Base-by-base conservation (phyloP, 2,888 invertebrate species). In the Belgica antarctica region DNA sequence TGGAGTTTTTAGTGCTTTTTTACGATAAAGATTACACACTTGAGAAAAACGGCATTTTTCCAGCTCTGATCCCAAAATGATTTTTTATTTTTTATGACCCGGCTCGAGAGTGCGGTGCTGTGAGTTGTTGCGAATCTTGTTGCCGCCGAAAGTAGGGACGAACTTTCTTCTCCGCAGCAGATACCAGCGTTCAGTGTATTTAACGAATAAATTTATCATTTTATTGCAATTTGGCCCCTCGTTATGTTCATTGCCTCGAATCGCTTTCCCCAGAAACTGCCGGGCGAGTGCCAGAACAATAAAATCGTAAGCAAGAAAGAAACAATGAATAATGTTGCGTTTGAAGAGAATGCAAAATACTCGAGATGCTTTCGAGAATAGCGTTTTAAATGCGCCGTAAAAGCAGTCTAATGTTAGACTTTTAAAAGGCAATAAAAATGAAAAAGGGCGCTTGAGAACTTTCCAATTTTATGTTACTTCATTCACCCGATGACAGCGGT, bases 1-100 rank as follows among this genome's bases (percentile, higher is more conserved):
- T 68, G 68, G 68, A 68, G 12, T 57, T 68, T 68, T 68, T 68
- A 68, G 47, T 68, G 68, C 68, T 57, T 68, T 68, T 68, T 68
- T 68, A 68, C 68, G 68, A 68, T 68, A 68, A 46, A 52, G 68
- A 68, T 68, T 68, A 28, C 57, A 47, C 68, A 68, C 68, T 57
- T 52, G 68, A 68, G 68, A n/a, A 17, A 68, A 47, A 47, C 24
- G 66, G 34, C 52, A 52, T 52, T 52, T 52, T 22, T 62, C 4
- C 57, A 47, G 47, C 19, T 12, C 47, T 27, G 15, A 47, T 68
- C 57, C 68, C 24, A 27, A 57, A 68, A 68, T 57, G 24, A 68
- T 68, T 68, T 57, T 57, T 19, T 68, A 68, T 31, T 12, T 19
- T 27, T 47, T 17, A 65, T 28, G 28, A 10, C 34, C 34, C 1